Percentiles rank a stretch among this genome's conserved stretches.
Conservation (phyloP, 2,113 vertebrate genomes). For the Microtus ochrogaster region DNA sequence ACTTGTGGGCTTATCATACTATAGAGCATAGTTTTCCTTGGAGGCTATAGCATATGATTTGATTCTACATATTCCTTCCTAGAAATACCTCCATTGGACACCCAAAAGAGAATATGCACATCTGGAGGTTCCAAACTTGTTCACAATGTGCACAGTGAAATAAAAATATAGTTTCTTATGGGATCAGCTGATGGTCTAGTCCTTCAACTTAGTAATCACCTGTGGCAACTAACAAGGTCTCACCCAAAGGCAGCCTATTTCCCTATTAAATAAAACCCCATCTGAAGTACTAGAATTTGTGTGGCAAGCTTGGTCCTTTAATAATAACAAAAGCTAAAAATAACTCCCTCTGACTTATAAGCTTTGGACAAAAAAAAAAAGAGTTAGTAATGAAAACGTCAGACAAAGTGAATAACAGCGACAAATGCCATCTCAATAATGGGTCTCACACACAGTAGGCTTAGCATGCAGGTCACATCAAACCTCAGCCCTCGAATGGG, state of each 20-base stretch:
- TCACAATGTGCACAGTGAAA: not conserved
- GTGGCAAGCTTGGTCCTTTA: slow-evolving; percentile 77
- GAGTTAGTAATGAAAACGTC: slow-evolving; percentile 69
- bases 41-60: not conserved
- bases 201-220: not conserved
- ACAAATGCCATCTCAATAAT: slow-evolving; percentile 56
- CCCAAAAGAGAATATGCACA: not conserved
- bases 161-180: not conserved
- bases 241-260: slow-evolving; percentile 38
- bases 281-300: slow-evolving; percentile 59
- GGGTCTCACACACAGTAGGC: slow-evolving; percentile 51
- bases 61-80: not conserved
- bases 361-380: slow-evolving; percentile 76
- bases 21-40: not conserved
- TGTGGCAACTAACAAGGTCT: slow-evolving; percentile 63
- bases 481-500: slow-evolving; percentile 67
- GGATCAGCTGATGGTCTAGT: not conserved
- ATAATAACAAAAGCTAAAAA: slow-evolving; percentile 50
- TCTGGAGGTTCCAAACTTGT: not conserved
- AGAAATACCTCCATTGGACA: not conserved
- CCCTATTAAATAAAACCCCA: slow-evolving; percentile 74
- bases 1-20: not conserved
- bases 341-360: slow-evolving; percentile 68
- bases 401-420: slow-evolving; percentile 80
- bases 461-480: slow-evolving; percentile 78